Evolutionary conservation across 2,888 invertebrate genomes (phyloP).

Genomic region (Caenorhabditis afra): DNA sequence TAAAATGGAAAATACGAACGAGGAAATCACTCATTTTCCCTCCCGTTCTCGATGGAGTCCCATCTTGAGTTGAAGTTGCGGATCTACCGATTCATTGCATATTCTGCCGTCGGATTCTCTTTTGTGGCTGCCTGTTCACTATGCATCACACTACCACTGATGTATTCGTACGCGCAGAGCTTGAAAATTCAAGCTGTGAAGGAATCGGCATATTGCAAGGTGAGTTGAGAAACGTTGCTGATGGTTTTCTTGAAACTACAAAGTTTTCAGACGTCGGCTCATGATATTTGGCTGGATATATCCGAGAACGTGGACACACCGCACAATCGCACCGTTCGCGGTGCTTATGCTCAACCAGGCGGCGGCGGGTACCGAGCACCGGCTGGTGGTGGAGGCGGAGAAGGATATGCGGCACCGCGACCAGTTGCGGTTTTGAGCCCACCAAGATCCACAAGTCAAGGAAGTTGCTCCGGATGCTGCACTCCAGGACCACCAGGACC

Average conservation of each 20-base stretch:
- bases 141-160: conserved; percentile 39
- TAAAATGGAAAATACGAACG: conserved; percentile 10
- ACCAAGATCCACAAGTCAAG: neutral
- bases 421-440: neutral
- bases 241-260: too few species aligned
- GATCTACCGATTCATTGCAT: conserved; percentile 36
- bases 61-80: conserved; percentile 23
- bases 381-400: conserved; percentile 8
- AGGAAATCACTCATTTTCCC: neutral
- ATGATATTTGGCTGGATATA: conserved; percentile 46
- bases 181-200: conserved; percentile 12
- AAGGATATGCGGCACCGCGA: conserved; percentile 11
- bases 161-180: conserved; percentile 32
- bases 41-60: conserved; percentile 38
- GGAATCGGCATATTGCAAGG: conserved; percentile 47
- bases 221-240: too few species aligned
- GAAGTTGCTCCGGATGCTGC: conserved; percentile 45
- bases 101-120: conserved; percentile 41
- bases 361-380: neutral
- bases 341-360: conserved; percentile 26
- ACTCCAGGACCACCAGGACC: conserved; percentile 54
- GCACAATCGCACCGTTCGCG: conserved; percentile 40
- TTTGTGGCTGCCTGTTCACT: conserved; percentile 26
- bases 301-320: conserved; percentile 2
- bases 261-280: conserved; percentile 24